Percentiles rank a stretch among this genome's conserved stretches.
Evolutionary conservation across 1,140 invertebrate species (phyloP).

Genomic region (Magallana angulata): DNA sequence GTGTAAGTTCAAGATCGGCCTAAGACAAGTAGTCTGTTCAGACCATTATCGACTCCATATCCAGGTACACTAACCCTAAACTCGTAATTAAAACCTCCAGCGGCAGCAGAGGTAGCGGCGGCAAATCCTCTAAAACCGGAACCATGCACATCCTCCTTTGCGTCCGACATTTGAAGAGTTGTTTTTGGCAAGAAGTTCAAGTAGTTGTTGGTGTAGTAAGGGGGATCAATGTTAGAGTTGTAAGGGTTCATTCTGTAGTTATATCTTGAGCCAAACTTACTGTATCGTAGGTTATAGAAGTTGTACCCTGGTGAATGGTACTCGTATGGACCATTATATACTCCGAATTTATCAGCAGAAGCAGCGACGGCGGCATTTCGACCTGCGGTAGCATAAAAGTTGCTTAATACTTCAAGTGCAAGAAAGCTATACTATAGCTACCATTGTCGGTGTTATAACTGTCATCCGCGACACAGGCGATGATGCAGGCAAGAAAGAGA

Average conservation of each 20-base stretch:
- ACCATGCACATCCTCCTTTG: not conserved
- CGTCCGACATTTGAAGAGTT: not conserved
- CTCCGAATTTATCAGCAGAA: not conserved
- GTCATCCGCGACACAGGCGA: not conserved
- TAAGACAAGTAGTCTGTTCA: too few relatives aligned
- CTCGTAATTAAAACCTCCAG: too few relatives aligned
- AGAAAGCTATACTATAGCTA: not conserved
- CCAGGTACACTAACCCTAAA: too few relatives aligned
- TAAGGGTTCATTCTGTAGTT: not conserved
- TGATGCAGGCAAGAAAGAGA: not conserved
- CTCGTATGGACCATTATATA: not conserved
- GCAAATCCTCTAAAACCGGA: not conserved
- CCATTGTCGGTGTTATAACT: not conserved
- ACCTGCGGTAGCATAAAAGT: not conserved
- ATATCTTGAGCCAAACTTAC: not conserved
- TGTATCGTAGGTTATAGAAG: not conserved
- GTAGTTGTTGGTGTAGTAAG: not conserved
- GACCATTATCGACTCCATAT: too few relatives aligned
- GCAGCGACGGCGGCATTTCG: conserved; percentile 2
- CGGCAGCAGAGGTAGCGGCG: not conserved
- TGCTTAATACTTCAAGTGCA: not conserved
- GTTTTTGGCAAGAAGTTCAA: not conserved
- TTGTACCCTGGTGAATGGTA: not conserved
- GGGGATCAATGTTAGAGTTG: too few relatives aligned
- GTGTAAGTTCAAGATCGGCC: too few relatives aligned